Evolutionary conservation across 1,140 invertebrate species (phyloP).

Genomic region (Papilio xuthus): DNA sequence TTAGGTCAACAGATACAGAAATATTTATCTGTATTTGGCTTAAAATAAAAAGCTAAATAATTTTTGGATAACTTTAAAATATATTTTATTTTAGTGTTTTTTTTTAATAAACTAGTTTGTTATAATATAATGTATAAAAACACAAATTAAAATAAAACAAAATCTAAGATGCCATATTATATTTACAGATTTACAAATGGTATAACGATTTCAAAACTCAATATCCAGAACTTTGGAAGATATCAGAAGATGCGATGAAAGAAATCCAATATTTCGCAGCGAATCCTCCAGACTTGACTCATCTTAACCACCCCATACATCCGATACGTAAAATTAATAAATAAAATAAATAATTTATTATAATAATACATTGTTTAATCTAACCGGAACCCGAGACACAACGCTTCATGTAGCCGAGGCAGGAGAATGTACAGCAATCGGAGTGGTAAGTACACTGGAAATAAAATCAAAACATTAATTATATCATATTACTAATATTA

Average conservation of each 20-base stretch:
- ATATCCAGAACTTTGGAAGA: slow-evolving; percentile 86
- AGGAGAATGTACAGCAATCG: slow-evolving; percentile 73
- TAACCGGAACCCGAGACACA: slow-evolving; percentile 65
- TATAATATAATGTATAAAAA: no score
- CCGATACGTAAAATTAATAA: slow-evolving; percentile 80
- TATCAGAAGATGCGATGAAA: slow-evolving; percentile 84
- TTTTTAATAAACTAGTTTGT: no score
- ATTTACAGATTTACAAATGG: slow-evolving; percentile 83
- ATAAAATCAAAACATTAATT: slow-evolving; percentile 39
- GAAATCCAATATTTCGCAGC: slow-evolving; percentile 85
- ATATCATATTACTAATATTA: no score
- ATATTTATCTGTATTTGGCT: no score
- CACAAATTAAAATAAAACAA: background rate
- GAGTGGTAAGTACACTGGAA: slow-evolving; percentile 73
- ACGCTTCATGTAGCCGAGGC: slow-evolving; percentile 67
- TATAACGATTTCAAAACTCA: slow-evolving; percentile 86
- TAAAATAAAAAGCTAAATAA: no score
- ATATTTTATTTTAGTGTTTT: no score
- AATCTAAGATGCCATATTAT: slow-evolving; percentile 25
- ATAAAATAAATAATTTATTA: slow-evolving; percentile 42
- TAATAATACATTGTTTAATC: slow-evolving; percentile 38
- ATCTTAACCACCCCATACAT: slow-evolving; percentile 87
- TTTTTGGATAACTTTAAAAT: no score
- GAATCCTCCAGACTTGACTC: slow-evolving; percentile 86
- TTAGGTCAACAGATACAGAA: background rate